phyloP scores from a whole-genome alignment of 2,888 invertebrate genomes.

The Blastobasis lacticolella region DNA sequence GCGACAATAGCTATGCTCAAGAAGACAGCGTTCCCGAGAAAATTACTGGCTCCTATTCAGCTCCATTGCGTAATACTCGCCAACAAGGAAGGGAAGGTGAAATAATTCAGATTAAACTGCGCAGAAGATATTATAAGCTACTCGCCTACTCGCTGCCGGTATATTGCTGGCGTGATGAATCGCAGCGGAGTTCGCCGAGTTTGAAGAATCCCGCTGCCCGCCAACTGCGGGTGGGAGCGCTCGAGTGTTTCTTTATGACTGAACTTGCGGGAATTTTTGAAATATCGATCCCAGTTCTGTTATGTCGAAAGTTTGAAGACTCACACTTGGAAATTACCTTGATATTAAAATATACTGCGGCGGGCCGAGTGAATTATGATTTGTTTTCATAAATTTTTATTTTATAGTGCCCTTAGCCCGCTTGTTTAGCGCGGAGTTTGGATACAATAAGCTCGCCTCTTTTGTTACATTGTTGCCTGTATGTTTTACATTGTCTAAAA shows the following conservation, averaged over 20 bases:
- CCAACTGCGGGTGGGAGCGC: slow-evolving; percentile 44
- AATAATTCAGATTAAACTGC: slow-evolving; percentile 54
- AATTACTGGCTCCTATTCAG: too few species aligned
- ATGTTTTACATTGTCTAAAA: too few species aligned
- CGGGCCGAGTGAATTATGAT: neutral
- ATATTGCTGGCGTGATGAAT: slow-evolving; percentile 48
- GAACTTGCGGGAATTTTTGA: slow-evolving; percentile 53
- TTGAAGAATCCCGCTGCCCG: slow-evolving; percentile 44
- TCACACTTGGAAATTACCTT: slow-evolving; percentile 25
- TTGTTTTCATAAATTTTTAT: neutral
- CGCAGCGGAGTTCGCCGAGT: slow-evolving; percentile 47
- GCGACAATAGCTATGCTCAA: too few species aligned
- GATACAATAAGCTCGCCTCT: too few species aligned
- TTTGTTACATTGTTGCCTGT: too few species aligned
- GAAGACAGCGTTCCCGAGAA: too few species aligned
- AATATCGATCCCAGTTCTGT: slow-evolving; percentile 46
- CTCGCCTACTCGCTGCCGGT: slow-evolving; percentile 31
- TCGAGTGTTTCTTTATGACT: slow-evolving; percentile 60
- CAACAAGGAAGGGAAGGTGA: slow-evolving; percentile 28
- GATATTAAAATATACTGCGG: neutral
- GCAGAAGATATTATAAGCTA: slow-evolving; percentile 54
- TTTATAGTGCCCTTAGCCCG: too few species aligned
- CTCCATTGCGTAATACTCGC: slow-evolving; percentile 5
- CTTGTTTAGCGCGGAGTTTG: too few species aligned
- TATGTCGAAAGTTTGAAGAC: slow-evolving; percentile 31